phyloP scores from a whole-genome alignment of 2,797 vertebrate species.

The Galagoides demidoff region DNA sequence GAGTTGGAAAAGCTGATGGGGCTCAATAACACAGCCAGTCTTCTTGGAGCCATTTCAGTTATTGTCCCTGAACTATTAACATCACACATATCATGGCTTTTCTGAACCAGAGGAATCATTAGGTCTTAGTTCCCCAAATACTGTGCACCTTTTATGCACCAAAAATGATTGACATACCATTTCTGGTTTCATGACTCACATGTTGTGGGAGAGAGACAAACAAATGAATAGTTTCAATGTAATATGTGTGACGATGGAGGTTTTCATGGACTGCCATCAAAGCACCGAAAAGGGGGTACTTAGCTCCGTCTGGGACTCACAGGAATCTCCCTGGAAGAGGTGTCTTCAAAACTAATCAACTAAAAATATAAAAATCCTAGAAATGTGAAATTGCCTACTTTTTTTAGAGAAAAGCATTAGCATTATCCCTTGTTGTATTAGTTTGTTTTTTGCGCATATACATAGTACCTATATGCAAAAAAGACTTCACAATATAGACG shows the following conservation, averaged over 20 bases:
- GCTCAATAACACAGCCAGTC: background rate
- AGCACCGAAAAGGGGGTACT: background rate
- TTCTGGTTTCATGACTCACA: background rate
- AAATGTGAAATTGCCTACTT: conserved; percentile 15
- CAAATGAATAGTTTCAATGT: background rate
- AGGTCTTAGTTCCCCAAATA: background rate
- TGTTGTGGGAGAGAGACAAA: background rate
- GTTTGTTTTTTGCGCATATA: background rate
- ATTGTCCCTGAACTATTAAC: background rate
- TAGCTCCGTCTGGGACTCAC: background rate
- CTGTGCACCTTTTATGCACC: background rate
- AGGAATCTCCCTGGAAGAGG: background rate
- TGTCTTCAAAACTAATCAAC: conserved; percentile 13
- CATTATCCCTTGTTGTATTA: background rate
- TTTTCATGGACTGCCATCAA: background rate
- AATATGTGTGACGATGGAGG: background rate
- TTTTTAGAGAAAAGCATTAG: background rate
- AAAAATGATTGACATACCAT: background rate
- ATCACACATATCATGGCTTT: background rate
- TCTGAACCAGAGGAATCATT: conserved; percentile 14
- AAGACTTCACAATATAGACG: background rate
- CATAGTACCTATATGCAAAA: background rate
- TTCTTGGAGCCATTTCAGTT: background rate
- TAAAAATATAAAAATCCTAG: background rate
- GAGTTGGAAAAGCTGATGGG: background rate